Evolutionary conservation across 2,888 invertebrate species (phyloP).

Genomic region (Heliconius hortense): DNA sequence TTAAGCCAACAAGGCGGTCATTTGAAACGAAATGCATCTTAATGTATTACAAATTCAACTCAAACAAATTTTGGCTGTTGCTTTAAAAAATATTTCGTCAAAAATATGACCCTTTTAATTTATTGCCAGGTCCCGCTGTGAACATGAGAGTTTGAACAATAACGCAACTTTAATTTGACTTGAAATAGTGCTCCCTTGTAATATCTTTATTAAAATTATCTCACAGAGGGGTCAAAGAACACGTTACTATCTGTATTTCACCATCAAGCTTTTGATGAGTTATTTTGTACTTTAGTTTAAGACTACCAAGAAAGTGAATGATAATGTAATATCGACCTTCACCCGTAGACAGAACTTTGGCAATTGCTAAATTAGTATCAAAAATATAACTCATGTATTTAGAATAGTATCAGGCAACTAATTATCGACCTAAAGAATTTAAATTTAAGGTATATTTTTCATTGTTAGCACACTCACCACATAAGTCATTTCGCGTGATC

Average conservation of each 20-base stretch:
- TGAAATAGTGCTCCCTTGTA: slow-evolving; percentile 70
- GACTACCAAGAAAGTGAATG: slow-evolving; percentile 47
- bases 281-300: slow-evolving; percentile 59
- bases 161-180: slow-evolving; percentile 71
- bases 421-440: slow-evolving; percentile 42
- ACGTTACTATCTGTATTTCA: slow-evolving; percentile 67
- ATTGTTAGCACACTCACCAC: slow-evolving; percentile 43
- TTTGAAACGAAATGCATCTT: slow-evolving; percentile 52
- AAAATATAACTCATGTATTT: slow-evolving; percentile 15
- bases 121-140: slow-evolving; percentile 55
- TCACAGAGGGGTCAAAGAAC: slow-evolving; percentile 74
- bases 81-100: slow-evolving; percentile 25
- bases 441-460: slow-evolving; percentile 48
- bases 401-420: neutral
- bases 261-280: slow-evolving; percentile 70
- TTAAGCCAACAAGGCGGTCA: slow-evolving; percentile 60
- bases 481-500: slow-evolving; percentile 40
- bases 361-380: slow-evolving; percentile 34
- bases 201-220: slow-evolving; percentile 74
- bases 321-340: slow-evolving; percentile 60
- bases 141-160: slow-evolving; percentile 63
- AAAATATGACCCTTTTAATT: slow-evolving; percentile 45
- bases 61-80: neutral
- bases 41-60: slow-evolving; percentile 23
- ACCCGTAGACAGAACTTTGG: slow-evolving; percentile 50